A percentile compares a stretch with the other conserved stretches of the same genome.
These are phyloP conservation scores for Pogonophryne albipinna DNA, from an alignment of 2,797 vertebrate species.

Conservation along the genomic window DNA sequence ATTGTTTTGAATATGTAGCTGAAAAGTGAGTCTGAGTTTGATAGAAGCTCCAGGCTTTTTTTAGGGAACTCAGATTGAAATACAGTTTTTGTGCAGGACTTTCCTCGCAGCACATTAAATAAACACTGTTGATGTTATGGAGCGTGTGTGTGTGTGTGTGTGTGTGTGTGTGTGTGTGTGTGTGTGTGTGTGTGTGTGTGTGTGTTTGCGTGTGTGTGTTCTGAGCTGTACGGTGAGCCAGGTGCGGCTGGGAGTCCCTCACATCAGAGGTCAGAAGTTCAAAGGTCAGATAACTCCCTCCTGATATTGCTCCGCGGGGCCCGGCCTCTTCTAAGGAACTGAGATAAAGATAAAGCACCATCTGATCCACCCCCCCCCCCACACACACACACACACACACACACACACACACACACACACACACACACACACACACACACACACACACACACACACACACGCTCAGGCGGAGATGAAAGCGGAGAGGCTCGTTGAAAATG, in stretches of 20 bases:
- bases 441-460: too few relatives aligned
- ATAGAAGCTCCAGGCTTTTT: too few relatives aligned
- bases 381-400: too few relatives aligned
- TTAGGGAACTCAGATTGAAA: too few relatives aligned
- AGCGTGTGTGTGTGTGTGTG: conserved; percentile 8
- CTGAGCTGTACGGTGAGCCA: conserved; percentile 34
- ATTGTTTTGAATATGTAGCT: too few relatives aligned
- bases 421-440: too few relatives aligned
- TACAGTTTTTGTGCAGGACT: conserved; percentile 9
- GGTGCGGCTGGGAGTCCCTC: conserved; percentile 48
- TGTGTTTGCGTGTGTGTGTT: conserved; percentile 5
- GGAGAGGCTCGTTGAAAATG: conserved; percentile 60
- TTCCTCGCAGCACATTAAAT: conserved; percentile 15
- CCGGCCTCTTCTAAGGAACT: conserved; percentile 33
- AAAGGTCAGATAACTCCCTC: conserved; percentile 55
- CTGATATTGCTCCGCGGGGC: conserved; percentile 1
- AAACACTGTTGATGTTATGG: conserved; percentile 16
- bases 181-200: neutral
- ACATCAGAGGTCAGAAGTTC: conserved; percentile 48
- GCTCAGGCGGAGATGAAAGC: conserved; percentile 62
- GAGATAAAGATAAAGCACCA: conserved; percentile 52
- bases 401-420: too few relatives aligned
- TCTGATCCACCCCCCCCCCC: conserved; percentile 25
- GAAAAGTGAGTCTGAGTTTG: too few relatives aligned
- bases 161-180: too few relatives aligned